Evolutionary conservation across 2,888 invertebrate genomes (phyloP), one percentile per base, ranked within the genome.

Genomic region (Dryococelus australis): DNA sequence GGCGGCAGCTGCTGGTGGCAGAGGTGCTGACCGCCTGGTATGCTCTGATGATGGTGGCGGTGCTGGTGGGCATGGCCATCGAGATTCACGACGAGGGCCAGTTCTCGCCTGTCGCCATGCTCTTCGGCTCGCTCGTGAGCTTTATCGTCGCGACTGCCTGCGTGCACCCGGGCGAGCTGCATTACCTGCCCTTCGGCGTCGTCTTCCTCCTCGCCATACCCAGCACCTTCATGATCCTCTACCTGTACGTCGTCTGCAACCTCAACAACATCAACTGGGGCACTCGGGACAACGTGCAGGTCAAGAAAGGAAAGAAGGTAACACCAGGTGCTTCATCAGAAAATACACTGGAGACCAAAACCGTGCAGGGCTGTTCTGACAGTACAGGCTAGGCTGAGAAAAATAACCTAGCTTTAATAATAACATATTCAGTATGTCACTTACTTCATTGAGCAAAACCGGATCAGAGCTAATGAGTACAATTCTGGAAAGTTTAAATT

Each of bases 191-290:
- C 78, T 96, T 95, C 90, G 94, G 97, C 26, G 91, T 95, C 88
- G 95, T 99, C 80, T 99, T 99, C 92, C 97, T 97, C 91, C 95
- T 99, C 85, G 97, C 98, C 10, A 97, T 99, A 86, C 99, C 99
- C 0, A 97, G 98, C 89, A 98, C 98, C 96, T 99, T 98, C 92
- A 95, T 99, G 94, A 93, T 99, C 91, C 94, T 99, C 87, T 96
- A 98, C 89, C 96, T 99, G 87, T 99, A 98, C 92, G 97, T 98
- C 0, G 94, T 98, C 43, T 98, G 98, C 91, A 99, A 99, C 92
- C 94, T 99, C 93, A 97, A 99, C 92, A 97, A 98, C 91, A 97
- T 99, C 6, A 96, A 97, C 0, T 99, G 99, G 99, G 99, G 99
- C 9, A 99, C 99, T 0, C 93, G 99, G 88, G 99, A 98, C 92